These are phyloP conservation scores for Cyprinus carpio DNA, from an alignment of 2,113 vertebrate species.

Conservation along the genomic window DNA sequence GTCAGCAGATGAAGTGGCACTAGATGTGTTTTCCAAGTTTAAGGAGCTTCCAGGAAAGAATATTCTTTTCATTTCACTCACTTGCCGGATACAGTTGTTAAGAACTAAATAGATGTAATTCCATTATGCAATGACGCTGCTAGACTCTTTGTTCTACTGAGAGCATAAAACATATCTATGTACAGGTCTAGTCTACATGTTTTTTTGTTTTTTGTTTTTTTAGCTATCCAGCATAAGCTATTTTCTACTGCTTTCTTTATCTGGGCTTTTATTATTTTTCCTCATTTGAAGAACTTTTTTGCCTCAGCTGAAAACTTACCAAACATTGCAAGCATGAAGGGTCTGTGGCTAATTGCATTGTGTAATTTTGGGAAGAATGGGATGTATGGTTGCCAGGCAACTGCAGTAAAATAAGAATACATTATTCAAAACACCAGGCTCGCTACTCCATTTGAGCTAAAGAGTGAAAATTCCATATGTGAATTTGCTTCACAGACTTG, in stretches of 20 bases:
- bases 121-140: not conserved
- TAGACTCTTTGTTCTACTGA: not conserved
- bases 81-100: not conserved
- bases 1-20: not conserved
- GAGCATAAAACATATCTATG: not conserved
- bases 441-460: not conserved
- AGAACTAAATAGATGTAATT: not conserved
- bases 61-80: not conserved
- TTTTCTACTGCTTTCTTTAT: not conserved
- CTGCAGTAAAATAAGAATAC: not conserved
- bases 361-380: not conserved
- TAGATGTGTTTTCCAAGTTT: slow-evolving; percentile 2
- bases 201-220: not conserved
- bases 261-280: not conserved
- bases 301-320: not conserved
- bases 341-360: not conserved
- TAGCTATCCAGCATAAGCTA: not conserved
- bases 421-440: not conserved
- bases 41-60: not conserved
- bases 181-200: not conserved
- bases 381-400: not conserved
- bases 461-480: not conserved
- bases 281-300: not conserved
- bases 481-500: not conserved
- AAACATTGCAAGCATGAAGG: not conserved